Base-by-base conservation (phyloP, 1,140 invertebrate genomes). In the Galendromus occidentalis region DNA sequence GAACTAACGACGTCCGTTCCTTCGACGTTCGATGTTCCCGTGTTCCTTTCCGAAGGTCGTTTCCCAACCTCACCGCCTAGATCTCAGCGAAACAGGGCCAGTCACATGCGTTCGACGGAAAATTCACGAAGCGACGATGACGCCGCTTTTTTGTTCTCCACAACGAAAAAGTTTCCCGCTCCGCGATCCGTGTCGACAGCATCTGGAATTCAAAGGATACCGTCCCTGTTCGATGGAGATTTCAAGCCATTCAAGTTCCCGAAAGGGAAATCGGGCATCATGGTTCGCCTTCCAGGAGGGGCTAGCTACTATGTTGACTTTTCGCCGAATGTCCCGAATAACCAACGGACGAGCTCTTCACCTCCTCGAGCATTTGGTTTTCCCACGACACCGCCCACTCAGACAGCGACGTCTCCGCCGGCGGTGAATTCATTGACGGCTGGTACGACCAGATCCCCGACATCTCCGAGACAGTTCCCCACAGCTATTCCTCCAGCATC, bases 291-390 rank as follows among this genome's bases (percentile, higher is more conserved):
- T 33, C 51, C 51, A 17, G 51, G 51, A 59, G 51, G 51, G 33
- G 51, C 51, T 25, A 59, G 51, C 25, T 59, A 59, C 51, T 59
- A 29, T 25, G 51, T 59, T 59, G 51, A 59, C 33, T 59, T 59
- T 22, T 25, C 33, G 9, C 33, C 33, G 33, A 39, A 39, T 39
- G 33, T 39, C 33, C 9, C 9, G 33, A 4, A 4, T 9, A 39
- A 39, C 33, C 33, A 39, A 39, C 33, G 33, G 33, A 39, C 33
- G 33, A 39, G 33, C 33, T 39, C 9, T 9, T 39, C 33, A 39
- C 33, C 33, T 39, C 33, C 33, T 6, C 9, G 4, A 39, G 9
- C 33, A 39, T 39, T 39, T 39, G 33, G 33, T 39, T 4, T 39
- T 39, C 33, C 33, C 33, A 39, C 33, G 9, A 6, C 33, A 9